Evolutionary conservation across 1,140 invertebrate genomes (phyloP).

Genomic region (Trachymyrmex cornetzi): DNA sequence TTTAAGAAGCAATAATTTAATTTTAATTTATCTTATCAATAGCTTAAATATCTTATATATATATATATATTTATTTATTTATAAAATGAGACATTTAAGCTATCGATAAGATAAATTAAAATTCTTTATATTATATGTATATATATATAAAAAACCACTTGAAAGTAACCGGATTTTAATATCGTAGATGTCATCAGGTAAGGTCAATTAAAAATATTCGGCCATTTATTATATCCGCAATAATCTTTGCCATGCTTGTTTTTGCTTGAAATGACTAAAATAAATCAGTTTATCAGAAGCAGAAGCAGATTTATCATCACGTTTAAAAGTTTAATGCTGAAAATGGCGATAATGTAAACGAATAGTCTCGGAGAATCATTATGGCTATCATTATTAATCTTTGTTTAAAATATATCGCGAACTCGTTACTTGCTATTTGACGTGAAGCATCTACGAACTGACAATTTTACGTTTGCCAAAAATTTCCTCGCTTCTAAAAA

Average conservation of each 20-base stretch:
- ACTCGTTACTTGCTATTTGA: conserved; percentile 17
- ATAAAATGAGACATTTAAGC: too few species aligned
- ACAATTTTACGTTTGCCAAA: conserved; percentile 43
- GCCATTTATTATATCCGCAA: not conserved
- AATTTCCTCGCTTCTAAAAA: conserved; percentile 21
- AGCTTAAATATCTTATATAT: not conserved
- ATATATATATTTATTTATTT: too few species aligned
- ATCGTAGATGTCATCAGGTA: not conserved
- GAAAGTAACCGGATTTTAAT: not conserved
- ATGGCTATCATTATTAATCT: conserved; percentile 56
- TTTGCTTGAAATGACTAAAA: not conserved
- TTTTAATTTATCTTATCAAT: conserved; percentile 5
- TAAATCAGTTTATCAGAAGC: not conserved
- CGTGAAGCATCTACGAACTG: not conserved
- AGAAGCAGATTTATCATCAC: not conserved
- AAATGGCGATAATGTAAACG: conserved; percentile 18
- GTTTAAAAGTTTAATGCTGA: conserved; percentile 13
- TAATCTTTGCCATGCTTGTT: not conserved
- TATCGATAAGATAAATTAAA: too few species aligned
- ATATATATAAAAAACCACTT: not conserved
- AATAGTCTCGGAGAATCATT: conserved; percentile 44
- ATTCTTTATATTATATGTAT: not conserved
- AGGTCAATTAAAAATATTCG: conserved; percentile 35
- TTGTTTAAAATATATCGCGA: conserved; percentile 34
- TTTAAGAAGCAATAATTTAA: not conserved